phyloP scores from a whole-genome alignment of 2,797 vertebrate genomes.

The Anniella stebbinsi region DNA sequence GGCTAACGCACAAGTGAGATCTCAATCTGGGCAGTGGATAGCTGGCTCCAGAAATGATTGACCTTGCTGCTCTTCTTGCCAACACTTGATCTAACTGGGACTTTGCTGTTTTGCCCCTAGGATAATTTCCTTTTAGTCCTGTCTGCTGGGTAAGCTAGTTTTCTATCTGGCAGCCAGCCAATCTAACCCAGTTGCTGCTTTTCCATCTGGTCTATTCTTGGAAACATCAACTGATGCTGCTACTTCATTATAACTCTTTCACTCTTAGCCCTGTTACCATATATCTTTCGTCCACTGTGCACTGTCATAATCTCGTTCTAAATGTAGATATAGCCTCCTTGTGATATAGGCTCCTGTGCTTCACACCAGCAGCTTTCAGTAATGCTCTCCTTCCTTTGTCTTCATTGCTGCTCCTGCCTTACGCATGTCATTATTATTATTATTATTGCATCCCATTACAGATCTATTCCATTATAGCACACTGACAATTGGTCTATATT shows the following conservation, averaged over 20 bases:
- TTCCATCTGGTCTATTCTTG: conserved; percentile 61
- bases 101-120: conserved; percentile 28
- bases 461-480: not conserved
- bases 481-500: not conserved
- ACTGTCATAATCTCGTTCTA: conserved; percentile 9
- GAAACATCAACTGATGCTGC: conserved; percentile 42
- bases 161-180: conserved; percentile 40
- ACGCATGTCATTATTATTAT: not conserved
- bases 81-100: conserved; percentile 41
- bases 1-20: not conserved
- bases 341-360: not conserved
- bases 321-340: not conserved
- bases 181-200: conserved; percentile 31
- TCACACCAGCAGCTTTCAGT: not conserved
- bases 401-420: not conserved
- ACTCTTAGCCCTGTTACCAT: not conserved
- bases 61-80: conserved; percentile 57
- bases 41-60: conserved; percentile 44
- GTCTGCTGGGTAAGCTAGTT: conserved; percentile 38
- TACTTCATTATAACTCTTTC: conserved; percentile 48
- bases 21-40: conserved; percentile 16
- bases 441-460: not conserved
- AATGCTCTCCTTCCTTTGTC: not conserved
- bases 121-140: conserved; percentile 17
- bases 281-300: conserved; percentile 15